phyloP scores from a whole-genome alignment of 2,113 vertebrate species.

The Amblyopsis rosae region DNA sequence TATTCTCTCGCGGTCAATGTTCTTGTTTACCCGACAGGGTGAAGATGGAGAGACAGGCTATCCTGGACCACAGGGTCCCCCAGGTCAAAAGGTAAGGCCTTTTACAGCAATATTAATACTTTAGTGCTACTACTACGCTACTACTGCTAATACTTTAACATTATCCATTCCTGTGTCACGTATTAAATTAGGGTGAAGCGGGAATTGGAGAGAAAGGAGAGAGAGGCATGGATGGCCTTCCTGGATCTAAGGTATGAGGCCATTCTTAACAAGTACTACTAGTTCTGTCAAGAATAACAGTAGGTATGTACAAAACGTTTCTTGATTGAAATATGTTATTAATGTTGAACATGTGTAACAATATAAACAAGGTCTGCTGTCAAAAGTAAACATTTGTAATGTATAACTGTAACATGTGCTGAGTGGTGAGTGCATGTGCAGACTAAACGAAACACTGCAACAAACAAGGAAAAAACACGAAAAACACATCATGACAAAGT shows the following conservation, averaged over 20 bases:
- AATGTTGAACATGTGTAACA: background rate
- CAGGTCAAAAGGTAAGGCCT: conserved; percentile 78
- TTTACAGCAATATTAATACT: background rate
- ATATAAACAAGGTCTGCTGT: too few relatives aligned
- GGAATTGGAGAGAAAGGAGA: conserved; percentile 72
- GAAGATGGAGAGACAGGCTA: conserved; percentile 82
- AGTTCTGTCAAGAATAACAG: background rate
- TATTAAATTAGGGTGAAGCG: conserved; percentile 68
- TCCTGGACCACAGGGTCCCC: conserved; percentile 78
- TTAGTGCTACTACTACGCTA: background rate
- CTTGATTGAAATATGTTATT: background rate
- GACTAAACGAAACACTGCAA: too few relatives aligned
- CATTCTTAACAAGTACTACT: background rate
- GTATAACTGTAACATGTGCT: background rate
- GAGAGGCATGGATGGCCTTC: conserved; percentile 73
- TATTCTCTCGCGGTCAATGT: background rate
- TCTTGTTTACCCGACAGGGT: conserved; percentile 73
- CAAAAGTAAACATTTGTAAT: background rate
- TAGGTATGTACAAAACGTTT: background rate
- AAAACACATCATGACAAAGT: too few relatives aligned
- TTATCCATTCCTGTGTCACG: background rate
- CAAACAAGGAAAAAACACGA: too few relatives aligned
- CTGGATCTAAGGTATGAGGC: conserved; percentile 68
- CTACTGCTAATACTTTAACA: background rate
- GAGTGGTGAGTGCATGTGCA: too few relatives aligned